phyloP scores from a whole-genome alignment of 1,140 invertebrate genomes.

The Eulimnadia texana region DNA sequence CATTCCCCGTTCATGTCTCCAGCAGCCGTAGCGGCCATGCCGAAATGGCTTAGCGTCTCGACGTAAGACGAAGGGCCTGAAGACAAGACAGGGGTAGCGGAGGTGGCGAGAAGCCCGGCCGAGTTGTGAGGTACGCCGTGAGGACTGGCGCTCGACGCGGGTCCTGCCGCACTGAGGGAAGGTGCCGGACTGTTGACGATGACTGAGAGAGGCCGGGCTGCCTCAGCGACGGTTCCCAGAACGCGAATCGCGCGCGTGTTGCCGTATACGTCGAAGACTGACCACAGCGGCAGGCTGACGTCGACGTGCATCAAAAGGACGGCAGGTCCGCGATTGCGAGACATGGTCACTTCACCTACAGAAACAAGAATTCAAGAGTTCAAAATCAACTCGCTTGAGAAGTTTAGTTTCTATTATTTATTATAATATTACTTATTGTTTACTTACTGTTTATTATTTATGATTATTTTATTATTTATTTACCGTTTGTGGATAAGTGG shows the following conservation, averaged over 20 bases:
- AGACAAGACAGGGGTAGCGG: slow-evolving; percentile 1
- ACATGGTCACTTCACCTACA: slow-evolving; percentile 79
- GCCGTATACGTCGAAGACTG: slow-evolving; percentile 91
- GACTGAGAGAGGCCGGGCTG: slow-evolving; percentile 7
- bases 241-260: slow-evolving; percentile 73
- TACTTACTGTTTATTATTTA: no score
- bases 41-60: background rate
- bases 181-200: background rate
- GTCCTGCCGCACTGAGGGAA: background rate
- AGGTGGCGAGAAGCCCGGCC: background rate
- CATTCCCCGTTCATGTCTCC: slow-evolving; percentile 44
- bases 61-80: slow-evolving; percentile 7
- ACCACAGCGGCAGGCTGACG: slow-evolving; percentile 73
- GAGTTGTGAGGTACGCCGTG: background rate
- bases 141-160: background rate
- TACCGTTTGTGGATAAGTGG: slow-evolving; percentile 58
- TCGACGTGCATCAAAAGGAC: slow-evolving; percentile 88
- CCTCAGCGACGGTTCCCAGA: slow-evolving; percentile 34
- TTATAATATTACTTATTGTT: no score
- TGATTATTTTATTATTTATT: no score
- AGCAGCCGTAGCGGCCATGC: background rate
- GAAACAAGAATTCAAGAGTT: slow-evolving; percentile 38
- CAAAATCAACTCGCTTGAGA: slow-evolving; percentile 5
- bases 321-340: slow-evolving; percentile 64
- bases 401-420: slow-evolving; percentile 22